Base-by-base conservation (phyloP, 1,140 invertebrate genomes). In the Drosophila santomea region DNA sequence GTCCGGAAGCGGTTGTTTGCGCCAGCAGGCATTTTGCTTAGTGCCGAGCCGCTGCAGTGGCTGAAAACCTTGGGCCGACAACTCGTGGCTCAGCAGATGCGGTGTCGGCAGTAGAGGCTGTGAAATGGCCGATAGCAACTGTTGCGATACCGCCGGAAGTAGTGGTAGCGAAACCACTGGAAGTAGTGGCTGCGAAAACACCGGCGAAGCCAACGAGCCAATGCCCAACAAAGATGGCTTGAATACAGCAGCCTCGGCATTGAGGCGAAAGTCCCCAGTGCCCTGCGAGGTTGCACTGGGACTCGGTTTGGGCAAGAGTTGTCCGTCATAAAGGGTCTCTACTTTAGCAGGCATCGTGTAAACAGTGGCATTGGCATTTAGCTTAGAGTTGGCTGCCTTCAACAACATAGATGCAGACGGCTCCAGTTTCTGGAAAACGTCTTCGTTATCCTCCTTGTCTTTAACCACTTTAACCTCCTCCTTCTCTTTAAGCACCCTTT, bases 1-100 rank as follows among this genome's bases (percentile, higher is more conserved):
- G 56, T 88, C 79, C 23, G 83, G 67, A 17, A 73, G 39, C n/a
- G 77, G 79, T 17, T 76, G 66, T 11, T 69, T 77, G 3, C 59
- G 66, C 44, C 28, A 47, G 0, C 67, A 36, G n/a, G 11, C 20
- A 2, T 10, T 56, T 25, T 45, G 57, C 1, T 28, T 28, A 1
- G 3, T 17, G 6, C 15, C n/a, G 4, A 8, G 4, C 0, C 36
- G 41, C 12, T 75, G 64, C 23, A 50, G 1, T 32, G 45, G 11
- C 0, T 61, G 47, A 2, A 36, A 4, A 1, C 14, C 10, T 10
- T 25, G 17, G 14, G 20, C 14, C 11, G n/a, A 23, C 0, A 17
- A 1, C 0, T 32, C 15, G 23, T 28, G 23, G 45, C 25, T 25
- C 8, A 58, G 8, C 12, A 20, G 15, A 11, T 17, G 36, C 2